Evolutionary conservation across 2,797 vertebrate species (phyloP), one percentile per base, ranked within the genome.

Genomic region (Silurus aristotelis): DNA sequence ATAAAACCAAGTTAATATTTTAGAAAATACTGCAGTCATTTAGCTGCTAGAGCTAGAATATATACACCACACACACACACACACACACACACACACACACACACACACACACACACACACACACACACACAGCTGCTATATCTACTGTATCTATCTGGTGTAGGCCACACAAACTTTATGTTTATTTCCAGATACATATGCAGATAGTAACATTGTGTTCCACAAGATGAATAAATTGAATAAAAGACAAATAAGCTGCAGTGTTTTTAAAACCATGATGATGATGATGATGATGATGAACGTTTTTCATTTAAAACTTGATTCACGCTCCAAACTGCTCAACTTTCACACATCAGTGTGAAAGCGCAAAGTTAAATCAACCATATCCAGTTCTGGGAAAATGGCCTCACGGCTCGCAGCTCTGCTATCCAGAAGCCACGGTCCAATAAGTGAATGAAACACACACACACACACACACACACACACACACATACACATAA

Each of bases 401-500:
- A 87, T 83, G 85, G 58, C n/a, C 77, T 80, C 48, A 68, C 20
- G 80, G 19, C 27, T 72, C 67, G 38, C 46, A 25, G 63, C 78
- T 73, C 43, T 48, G 19, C 63, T 12, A 78, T 87, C 78, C 72
- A 10, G 46, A 79, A 58, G 52, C 80, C 64, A 19, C 61, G 79
- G 78, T 61, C 83, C 81, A 43, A 80, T 63, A 83, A 84, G 77
- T 60, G 84, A 84, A 84, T 86, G 87, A 86, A 67, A 38, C 48
- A 52, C 48, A 63, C 66, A 80, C 85, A 82, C 55, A 66, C 60
- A 52, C 46, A 55, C 43, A 73, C 13, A 43, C 58, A 38, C n/a
- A n/a, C n/a, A n/a, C 25, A 76, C 7, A 56, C 10, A 27, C 15
- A 58, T 4, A 27, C 19, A 73, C 48, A 76, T 52, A 79, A 88